Evolutionary conservation across 1,140 invertebrate genomes (phyloP), one percentile per base, ranked within the genome.

Genomic region (Drosophila mayri): DNA sequence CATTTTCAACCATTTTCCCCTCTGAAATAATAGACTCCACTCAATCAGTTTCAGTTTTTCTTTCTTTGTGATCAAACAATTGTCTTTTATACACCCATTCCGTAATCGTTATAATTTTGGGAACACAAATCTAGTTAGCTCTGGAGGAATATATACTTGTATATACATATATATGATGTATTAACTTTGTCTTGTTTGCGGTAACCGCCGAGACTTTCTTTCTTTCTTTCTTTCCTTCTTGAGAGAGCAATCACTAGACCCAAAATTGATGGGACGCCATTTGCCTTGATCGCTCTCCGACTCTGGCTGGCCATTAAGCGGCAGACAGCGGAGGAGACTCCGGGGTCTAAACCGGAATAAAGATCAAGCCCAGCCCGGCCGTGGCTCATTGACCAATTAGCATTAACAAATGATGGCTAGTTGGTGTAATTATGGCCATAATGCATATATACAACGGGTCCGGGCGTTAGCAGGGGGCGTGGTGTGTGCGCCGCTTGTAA

Each of bases 401-500:
- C 84, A 88, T 88, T 90, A 88, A 88, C 84, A 88, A 88, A 88
- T 88, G 84, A 88, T 80, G 84, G 84, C 84, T 88, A 88, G 84
- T 88, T 88, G 84, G 80, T 90, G 85, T 90, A 88, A 88, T 88
- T 88, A 88, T 78, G 84, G 81, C 65, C 84, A 90, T 88, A 88
- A 88, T 88, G 76, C 80, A 79, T 87, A 88, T 84, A 84, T 79
- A 76, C 71, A 83, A 44, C 25, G 38, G 41, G 40, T 44, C 16
- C n/a, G 76, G 79, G 83, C 78, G 74, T 79, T 50, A 18, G 65
- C 62, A 44, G 37, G 35, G 77, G 81, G 81, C 77, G 81, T 85
- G 81, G 81, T 64, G 77, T 81, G 81, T 75, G 60, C 18, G 30
- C 38, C 66, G 47, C 66, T 70, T 43, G 66, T 72, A 72, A 72